These are phyloP conservation scores for Cheilosia vulpina DNA, from an alignment of 2,888 invertebrate genomes.

Conservation along the genomic window DNA sequence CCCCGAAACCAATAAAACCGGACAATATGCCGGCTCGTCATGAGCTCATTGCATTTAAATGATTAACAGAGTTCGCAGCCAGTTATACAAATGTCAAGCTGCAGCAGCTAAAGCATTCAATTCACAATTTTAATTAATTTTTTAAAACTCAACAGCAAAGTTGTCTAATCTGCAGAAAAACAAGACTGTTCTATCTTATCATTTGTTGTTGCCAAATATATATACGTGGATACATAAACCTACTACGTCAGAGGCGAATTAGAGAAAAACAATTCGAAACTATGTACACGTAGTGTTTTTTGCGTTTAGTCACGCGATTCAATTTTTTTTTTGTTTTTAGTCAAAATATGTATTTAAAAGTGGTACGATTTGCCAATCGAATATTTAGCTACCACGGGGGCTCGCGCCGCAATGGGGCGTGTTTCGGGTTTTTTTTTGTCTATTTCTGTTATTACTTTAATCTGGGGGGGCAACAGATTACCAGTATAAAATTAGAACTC, in stretches of 20 bases:
- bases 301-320: not conserved
- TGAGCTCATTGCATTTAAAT: not conserved
- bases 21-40: not conserved
- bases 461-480: conserved; percentile 1
- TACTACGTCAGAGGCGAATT: not conserved
- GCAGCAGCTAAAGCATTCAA: no score
- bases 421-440: not conserved
- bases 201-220: not conserved
- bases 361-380: not conserved
- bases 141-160: no score
- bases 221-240: not conserved
- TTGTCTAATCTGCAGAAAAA: no score
- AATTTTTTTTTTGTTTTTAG: not conserved
- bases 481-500: not conserved
- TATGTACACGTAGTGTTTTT: not conserved
- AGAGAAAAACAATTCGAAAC: not conserved
- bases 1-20: not conserved
- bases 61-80: not conserved
- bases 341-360: not conserved
- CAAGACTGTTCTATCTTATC: not conserved
- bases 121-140: no score
- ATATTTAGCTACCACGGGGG: not conserved
- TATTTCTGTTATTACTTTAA: not conserved
- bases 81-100: not conserved
- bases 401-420: conserved; percentile 5